These are phyloP conservation scores for Marisa cornuarietis DNA, from an alignment of 1,140 invertebrate species.

Conservation along the genomic window DNA sequence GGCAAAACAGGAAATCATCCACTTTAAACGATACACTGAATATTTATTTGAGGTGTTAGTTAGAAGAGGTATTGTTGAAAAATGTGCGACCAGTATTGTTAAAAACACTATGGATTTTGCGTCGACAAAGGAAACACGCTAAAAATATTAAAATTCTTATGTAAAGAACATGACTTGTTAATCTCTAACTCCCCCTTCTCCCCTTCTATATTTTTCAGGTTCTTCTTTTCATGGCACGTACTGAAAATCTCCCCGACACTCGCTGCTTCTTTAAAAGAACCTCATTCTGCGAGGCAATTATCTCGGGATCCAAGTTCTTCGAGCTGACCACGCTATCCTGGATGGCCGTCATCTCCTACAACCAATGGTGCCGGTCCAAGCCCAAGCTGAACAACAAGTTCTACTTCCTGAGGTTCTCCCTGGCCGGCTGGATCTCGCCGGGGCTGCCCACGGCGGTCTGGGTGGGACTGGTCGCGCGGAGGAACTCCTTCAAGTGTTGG, in stretches of 20 bases:
- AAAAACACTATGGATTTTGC: not conserved
- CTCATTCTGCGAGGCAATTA: conserved; percentile 20
- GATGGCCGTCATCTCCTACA: conserved; percentile 19
- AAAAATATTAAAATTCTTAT: not conserved
- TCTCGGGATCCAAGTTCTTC: conserved; percentile 21
- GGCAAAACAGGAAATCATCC: too few species aligned
- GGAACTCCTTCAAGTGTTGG: conserved; percentile 19
- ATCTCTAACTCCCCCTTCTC: not conserved
- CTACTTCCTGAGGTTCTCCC: conserved; percentile 5
- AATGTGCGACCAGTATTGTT: not conserved
- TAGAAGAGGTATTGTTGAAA: too few species aligned
- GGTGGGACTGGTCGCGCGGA: conserved; percentile 8
- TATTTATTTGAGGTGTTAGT: too few species aligned
- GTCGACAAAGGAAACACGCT: not conserved
- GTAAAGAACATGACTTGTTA: not conserved
- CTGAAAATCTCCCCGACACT: conserved; percentile 21
- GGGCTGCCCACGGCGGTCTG: conserved; percentile 12
- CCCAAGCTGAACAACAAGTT: conserved; percentile 22
- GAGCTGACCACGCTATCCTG: conserved; percentile 22
- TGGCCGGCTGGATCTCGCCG: conserved; percentile 19
- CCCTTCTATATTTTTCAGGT: conserved; percentile 6
- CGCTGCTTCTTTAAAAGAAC: conserved; percentile 24
- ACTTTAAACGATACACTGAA: too few species aligned
- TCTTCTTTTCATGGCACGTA: conserved; percentile 15
- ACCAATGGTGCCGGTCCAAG: conserved; percentile 23